phyloP scores from a whole-genome alignment of 2,113 vertebrate genomes.

The Pollimyrus isidori region DNA sequence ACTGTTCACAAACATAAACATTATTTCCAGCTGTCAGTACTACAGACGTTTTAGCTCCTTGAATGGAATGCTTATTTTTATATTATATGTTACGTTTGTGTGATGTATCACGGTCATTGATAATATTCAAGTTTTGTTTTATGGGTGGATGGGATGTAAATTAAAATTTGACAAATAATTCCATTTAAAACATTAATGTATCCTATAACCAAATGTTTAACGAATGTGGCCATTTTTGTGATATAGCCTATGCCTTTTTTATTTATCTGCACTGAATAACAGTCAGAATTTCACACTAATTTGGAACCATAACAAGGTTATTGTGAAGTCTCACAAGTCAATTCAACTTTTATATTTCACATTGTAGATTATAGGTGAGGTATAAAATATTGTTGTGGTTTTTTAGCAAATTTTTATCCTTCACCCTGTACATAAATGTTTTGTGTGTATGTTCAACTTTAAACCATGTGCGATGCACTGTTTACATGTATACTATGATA shows the following conservation, averaged over 20 bases:
- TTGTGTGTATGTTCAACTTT: background rate
- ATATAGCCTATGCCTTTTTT: background rate
- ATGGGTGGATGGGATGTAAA: background rate
- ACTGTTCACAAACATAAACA: background rate
- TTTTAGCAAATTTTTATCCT: background rate
- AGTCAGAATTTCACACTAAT: slow-evolving; percentile 3
- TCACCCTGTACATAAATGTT: background rate
- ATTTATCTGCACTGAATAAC: background rate
- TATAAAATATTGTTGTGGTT: background rate
- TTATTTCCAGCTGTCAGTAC: background rate
- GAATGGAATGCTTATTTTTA: background rate
- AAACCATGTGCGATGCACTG: background rate
- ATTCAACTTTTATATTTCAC: background rate
- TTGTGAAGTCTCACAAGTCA: background rate
- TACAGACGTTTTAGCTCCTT: background rate
- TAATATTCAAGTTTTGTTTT: background rate
- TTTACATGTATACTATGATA: slow-evolving; percentile 8
- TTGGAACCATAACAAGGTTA: background rate
- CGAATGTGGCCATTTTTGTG: background rate
- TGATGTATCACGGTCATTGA: background rate
- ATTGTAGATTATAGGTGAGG: background rate
- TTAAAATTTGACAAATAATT: background rate
- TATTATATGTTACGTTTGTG: background rate
- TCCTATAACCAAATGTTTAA: background rate
- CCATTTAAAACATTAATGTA: background rate